These are phyloP conservation scores for Synergus laeviventris DNA, from an alignment of 2,888 invertebrate genomes.

Conservation along the genomic window DNA sequence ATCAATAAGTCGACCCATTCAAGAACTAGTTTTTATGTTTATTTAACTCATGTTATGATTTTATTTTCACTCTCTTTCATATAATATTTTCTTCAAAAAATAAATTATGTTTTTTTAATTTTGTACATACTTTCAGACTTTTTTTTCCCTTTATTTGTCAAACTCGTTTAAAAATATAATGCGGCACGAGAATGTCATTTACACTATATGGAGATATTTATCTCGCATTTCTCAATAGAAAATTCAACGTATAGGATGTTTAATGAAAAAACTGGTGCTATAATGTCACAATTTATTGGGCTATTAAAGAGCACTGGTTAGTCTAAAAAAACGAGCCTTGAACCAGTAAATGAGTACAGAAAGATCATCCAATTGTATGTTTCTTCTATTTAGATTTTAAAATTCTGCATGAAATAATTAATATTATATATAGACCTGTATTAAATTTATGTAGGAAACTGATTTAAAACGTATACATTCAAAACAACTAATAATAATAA, in stretches of 20 bases:
- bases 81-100: no score
- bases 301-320: background rate
- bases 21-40: background rate
- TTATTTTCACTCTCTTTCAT: no score
- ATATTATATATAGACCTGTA: no score
- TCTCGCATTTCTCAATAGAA: background rate
- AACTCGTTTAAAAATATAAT: conserved; percentile 32
- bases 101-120: no score
- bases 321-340: background rate
- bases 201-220: background rate
- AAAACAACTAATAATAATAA: no score
- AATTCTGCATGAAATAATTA: no score
- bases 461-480: no score
- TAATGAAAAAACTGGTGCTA: background rate
- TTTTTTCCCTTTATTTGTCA: conserved; percentile 9
- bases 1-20: no score
- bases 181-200: background rate
- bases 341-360: background rate
- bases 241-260: background rate
- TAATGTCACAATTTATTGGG: background rate
- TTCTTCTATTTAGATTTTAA: no score
- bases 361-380: no score
- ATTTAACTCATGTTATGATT: background rate
- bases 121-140: background rate
- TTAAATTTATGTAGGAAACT: no score